These are phyloP conservation scores for Apoderus coryli DNA, from an alignment of 2,888 invertebrate genomes.

Conservation along the genomic window DNA sequence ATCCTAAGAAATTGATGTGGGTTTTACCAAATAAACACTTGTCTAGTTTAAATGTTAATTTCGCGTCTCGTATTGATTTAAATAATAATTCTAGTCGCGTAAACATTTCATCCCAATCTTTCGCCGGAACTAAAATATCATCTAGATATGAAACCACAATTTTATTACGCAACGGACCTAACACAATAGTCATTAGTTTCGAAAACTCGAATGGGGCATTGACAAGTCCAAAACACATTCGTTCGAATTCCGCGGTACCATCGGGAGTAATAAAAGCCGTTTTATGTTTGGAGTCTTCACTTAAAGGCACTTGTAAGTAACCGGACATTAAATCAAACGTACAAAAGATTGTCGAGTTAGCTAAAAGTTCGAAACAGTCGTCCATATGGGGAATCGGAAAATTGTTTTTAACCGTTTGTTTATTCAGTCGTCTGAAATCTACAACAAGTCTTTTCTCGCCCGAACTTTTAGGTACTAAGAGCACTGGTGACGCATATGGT, in stretches of 20 bases:
- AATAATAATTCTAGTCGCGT: constrained; percentile 19
- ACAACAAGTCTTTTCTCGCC: constrained; percentile 15
- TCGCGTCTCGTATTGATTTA: constrained; percentile 16
- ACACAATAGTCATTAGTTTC: constrained; percentile 13
- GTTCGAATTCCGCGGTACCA: constrained; percentile 19
- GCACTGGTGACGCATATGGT: constrained; percentile 14
- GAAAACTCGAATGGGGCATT: constrained; percentile 16
- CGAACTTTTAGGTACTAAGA: constrained; percentile 13
- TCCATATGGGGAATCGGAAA: constrained; percentile 12
- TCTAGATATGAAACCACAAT: no score
- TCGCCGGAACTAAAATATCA: no score
- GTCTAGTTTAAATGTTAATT: constrained; percentile 22
- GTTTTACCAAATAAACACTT: constrained; percentile 23
- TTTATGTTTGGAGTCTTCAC: constrained; percentile 12
- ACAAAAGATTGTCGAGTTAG: constrained; percentile 8
- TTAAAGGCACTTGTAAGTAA: constrained; percentile 8
- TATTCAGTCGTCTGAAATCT: constrained; percentile 15
- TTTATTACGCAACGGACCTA: no score
- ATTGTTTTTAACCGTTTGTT: constrained; percentile 13
- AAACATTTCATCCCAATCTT: constrained; percentile 19
- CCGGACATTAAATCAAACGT: constrained; percentile 4
- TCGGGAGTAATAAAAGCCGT: constrained; percentile 23
- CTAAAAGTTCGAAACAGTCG: constrained; percentile 10
- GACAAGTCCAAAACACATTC: constrained; percentile 20
- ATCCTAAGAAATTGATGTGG: constrained; percentile 14